phyloP scores from a whole-genome alignment of 2,888 invertebrate genomes.

The Agrochola lota region DNA sequence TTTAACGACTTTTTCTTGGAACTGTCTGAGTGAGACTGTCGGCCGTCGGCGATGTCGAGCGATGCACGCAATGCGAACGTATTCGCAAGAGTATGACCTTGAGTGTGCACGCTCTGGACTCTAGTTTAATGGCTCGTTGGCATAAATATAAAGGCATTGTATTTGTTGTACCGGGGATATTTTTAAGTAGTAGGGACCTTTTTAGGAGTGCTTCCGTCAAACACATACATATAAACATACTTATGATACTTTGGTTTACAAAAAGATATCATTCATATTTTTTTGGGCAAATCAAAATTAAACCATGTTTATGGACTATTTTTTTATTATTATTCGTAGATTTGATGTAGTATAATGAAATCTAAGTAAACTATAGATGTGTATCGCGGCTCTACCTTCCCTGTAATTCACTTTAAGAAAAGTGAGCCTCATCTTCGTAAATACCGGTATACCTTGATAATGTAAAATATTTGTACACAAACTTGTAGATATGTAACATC shows the following conservation, averaged over 20 bases:
- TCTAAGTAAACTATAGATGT: not conserved
- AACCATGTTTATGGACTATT: too few species aligned
- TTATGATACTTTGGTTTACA: not conserved
- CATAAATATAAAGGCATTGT: conserved; percentile 33
- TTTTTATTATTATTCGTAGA: too few species aligned
- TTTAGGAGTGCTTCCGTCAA: not conserved
- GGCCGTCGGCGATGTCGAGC: conserved; percentile 79
- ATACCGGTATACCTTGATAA: too few species aligned
- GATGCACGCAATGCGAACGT: conserved; percentile 78
- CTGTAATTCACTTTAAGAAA: not conserved
- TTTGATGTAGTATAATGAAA: not conserved
- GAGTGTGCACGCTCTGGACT: conserved; percentile 68
- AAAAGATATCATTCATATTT: not conserved
- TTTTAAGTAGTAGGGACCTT: not conserved
- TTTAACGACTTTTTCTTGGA: conserved; percentile 90
- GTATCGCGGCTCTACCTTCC: not conserved
- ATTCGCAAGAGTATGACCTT: conserved; percentile 84
- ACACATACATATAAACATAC: not conserved
- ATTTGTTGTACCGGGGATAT: not conserved
- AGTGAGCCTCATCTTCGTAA: not conserved
- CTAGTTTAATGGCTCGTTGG: conserved; percentile 49
- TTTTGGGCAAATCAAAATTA: not conserved
- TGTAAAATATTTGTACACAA: not conserved
- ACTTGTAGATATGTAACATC: not conserved
- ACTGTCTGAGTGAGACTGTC: conserved; percentile 81